Conservation (phyloP, 2,888 invertebrate species). For the Scrobipalpa atriplicella region DNA sequence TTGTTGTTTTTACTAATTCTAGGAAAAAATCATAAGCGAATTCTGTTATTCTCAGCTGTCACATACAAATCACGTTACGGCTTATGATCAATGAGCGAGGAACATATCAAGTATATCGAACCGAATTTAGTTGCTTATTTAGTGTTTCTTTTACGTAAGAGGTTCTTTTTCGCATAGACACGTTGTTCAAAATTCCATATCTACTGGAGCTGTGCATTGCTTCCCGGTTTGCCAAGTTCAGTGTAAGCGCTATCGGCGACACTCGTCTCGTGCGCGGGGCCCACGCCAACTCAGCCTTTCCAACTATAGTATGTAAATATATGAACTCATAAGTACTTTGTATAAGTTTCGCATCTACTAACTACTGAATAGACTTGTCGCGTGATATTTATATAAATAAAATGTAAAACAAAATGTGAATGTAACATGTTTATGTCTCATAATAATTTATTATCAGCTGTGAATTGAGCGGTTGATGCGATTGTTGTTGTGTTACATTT, state of each 20-base stretch:
- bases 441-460: slow-evolving; percentile 4
- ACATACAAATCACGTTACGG: slow-evolving; percentile 45
- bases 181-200: slow-evolving; percentile 75
- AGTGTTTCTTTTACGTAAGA: slow-evolving; percentile 52
- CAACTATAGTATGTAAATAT: slow-evolving; percentile 21
- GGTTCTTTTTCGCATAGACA: slow-evolving; percentile 77
- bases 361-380: slow-evolving; percentile 6
- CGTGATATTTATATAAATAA: slow-evolving; percentile 4
- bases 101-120: slow-evolving; percentile 73
- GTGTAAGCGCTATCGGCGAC: slow-evolving; percentile 39
- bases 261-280: slow-evolving; percentile 35
- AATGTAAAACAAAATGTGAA: not conserved
- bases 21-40: slow-evolving; percentile 41
- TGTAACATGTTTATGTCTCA: slow-evolving; percentile 8
- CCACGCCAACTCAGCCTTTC: not conserved
- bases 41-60: slow-evolving; percentile 54
- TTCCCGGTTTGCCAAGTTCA: slow-evolving; percentile 57
- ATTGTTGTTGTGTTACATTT: slow-evolving; percentile 37
- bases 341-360: slow-evolving; percentile 16
- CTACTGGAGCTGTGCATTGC: slow-evolving; percentile 28
- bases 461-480: slow-evolving; percentile 26
- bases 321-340: slow-evolving; percentile 14
- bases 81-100: slow-evolving; percentile 60
- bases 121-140: slow-evolving; percentile 54
- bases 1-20: slow-evolving; percentile 64